Conservation (phyloP, 2,888 invertebrate genomes). For the Aleiodes leptofemur region DNA sequence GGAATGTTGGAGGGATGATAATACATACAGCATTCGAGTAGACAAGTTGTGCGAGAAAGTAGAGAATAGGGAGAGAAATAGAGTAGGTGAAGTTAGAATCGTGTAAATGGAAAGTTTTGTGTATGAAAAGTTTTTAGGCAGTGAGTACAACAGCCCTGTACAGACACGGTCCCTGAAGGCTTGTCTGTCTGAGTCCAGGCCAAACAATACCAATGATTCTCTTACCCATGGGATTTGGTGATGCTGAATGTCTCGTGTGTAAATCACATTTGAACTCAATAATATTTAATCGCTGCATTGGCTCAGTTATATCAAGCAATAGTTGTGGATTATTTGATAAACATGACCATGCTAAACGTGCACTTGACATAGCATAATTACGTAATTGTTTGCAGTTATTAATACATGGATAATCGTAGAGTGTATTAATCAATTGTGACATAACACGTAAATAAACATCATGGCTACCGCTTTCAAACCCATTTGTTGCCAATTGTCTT, state of each 20-base stretch:
- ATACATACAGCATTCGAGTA: conserved; percentile 16
- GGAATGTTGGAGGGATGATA: background rate
- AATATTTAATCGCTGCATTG: conserved; percentile 47
- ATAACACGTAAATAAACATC: conserved; percentile 70
- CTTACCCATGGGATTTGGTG: conserved; percentile 76
- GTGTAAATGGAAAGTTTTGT: conserved; percentile 18
- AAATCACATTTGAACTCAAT: conserved; percentile 76
- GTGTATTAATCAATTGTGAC: conserved; percentile 87
- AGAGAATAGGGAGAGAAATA: background rate
- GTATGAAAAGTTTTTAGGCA: conserved; percentile 45
- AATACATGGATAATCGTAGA: conserved; percentile 95
- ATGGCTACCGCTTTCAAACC: conserved; percentile 64
- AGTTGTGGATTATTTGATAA: conserved; percentile 65
- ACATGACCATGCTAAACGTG: conserved; percentile 89
- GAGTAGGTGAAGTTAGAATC: background rate
- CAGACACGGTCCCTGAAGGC: conserved; percentile 77
- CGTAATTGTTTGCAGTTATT: conserved; percentile 86
- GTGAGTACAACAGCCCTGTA: conserved; percentile 81
- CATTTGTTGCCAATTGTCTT: conserved; percentile 67
- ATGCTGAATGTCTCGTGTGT: conserved; percentile 79
- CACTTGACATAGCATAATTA: conserved; percentile 88
- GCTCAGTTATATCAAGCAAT: conserved; percentile 68
- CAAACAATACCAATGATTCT: conserved; percentile 79
- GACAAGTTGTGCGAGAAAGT: background rate
- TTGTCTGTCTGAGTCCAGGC: conserved; percentile 79